Base-by-base conservation (phyloP, 2,888 invertebrate species). In the Sericinus montela region DNA sequence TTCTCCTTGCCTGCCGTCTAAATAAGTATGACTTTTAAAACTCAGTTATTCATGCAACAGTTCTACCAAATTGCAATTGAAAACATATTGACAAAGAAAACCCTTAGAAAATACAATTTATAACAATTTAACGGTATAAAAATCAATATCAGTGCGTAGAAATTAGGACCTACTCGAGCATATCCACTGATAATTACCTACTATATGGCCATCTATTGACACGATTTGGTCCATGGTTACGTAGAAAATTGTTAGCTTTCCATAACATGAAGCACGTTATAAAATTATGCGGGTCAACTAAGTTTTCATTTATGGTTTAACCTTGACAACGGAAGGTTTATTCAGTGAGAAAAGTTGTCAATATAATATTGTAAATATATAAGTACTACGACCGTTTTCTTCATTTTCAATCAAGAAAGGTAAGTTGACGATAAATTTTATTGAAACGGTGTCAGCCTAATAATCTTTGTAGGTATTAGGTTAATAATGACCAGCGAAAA, bases 221-320 rank as follows among this genome's bases (percentile, higher is more conserved):
- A 72, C 70, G 79, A 75, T 82, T 80, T 79, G 80, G 70, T 82
- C 55, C 53, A 67, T 77, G 77, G 57, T 56, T 72, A 67, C 69
- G 65, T 70, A 69, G 80, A 80, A 80, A 81, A 82, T 75, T 53
- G 65, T 62, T 65, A 61, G 78, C 77, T 83, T 83, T 84, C 80
- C 69, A 72, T 58, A 52, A 51, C 39, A 44, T 46, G 49, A 60
- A 50, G 46, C 48, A 45, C 58, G 64, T 79, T 87, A 87, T 69
- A 86, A 79, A 57, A 56, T 62, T 76, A 65, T 62, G 55, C 2
- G 60, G 68, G 73, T 70, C 71, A 75, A 50, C 57, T 54, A 48
- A 42, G 52, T 54, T 62, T 57, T 60, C 77, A 84, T 72, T 82
- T 67, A 51, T 59, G 37, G 53, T 48, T 58, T 67, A 67, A 77